Conservation (phyloP, 2,888 invertebrate genomes). For the Polymixis lichenea region DNA sequence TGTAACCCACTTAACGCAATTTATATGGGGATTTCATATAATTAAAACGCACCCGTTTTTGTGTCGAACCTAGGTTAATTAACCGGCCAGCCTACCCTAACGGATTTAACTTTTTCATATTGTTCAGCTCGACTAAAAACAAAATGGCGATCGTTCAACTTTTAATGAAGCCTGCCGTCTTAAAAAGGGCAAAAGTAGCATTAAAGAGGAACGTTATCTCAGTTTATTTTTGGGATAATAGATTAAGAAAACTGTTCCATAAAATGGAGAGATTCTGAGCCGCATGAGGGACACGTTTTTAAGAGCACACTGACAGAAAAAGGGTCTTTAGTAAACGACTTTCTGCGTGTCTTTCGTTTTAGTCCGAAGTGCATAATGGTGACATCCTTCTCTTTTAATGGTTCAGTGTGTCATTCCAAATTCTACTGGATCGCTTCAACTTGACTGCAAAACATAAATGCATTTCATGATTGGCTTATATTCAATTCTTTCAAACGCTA, state of each 20-base stretch:
- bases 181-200: conserved; percentile 26
- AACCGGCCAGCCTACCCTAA: conserved; percentile 67
- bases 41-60: conserved; percentile 79
- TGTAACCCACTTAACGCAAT: conserved; percentile 73
- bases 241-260: conserved; percentile 46
- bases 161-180: conserved; percentile 71
- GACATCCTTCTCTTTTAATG: conserved; percentile 20
- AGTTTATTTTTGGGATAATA: conserved; percentile 50
- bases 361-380: conserved; percentile 42
- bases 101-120: conserved; percentile 71
- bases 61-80: conserved; percentile 76
- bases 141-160: conserved; percentile 73
- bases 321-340: conserved; percentile 17
- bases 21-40: conserved; percentile 73
- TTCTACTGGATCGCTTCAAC: background rate
- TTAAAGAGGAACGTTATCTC: conserved; percentile 40
- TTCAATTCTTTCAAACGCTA: background rate
- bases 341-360: conserved; percentile 32
- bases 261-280: conserved; percentile 34
- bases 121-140: conserved; percentile 60
- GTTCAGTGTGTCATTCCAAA: conserved; percentile 5
- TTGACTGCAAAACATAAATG: background rate
- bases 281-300: conserved; percentile 34
- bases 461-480: background rate
- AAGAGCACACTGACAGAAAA: conserved; percentile 40